Percentiles rank a stretch among this genome's conserved stretches.
Conservation (phyloP, 1,140 invertebrate species). For the Drosophila simulans region DNA sequence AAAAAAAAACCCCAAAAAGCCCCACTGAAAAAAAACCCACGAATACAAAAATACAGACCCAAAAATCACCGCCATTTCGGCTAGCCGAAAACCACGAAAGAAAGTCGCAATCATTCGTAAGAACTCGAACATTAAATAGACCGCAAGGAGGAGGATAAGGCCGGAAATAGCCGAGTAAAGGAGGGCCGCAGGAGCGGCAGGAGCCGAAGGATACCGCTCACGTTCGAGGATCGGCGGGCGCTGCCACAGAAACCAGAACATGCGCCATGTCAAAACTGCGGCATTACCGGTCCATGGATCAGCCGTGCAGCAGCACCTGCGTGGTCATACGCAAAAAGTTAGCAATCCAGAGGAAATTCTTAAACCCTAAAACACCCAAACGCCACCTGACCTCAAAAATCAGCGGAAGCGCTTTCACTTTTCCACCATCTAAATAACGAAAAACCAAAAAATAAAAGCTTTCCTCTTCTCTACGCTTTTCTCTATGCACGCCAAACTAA, state of each 20-base stretch:
- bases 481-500: constrained; percentile 2
- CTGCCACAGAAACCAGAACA: constrained; percentile 67
- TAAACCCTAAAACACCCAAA: not conserved
- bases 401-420: constrained; percentile 3
- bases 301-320: constrained; percentile 68
- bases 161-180: not conserved
- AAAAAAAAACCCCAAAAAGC: constrained; percentile 1
- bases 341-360: constrained; percentile 40
- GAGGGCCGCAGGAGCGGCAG: constrained; percentile 5
- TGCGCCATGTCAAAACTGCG: constrained; percentile 85
- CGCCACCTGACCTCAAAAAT: constrained; percentile 2
- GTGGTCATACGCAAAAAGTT: constrained; percentile 84
- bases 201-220: constrained; percentile 30
- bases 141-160: not conserved
- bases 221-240: constrained; percentile 55
- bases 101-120: not conserved
- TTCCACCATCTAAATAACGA: not conserved
- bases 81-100: constrained; percentile 3
- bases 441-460: not conserved
- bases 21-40: constrained; percentile 3
- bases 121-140: not conserved
- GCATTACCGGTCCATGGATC: constrained; percentile 84
- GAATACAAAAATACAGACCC: constrained; percentile 1
- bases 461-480: constrained; percentile 10
- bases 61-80: constrained; percentile 13